A percentile compares a stretch with the other conserved stretches of the same genome.
These are phyloP conservation scores for Balearica regulorum DNA, from an alignment of 2,797 vertebrate species.

Conservation along the genomic window DNA sequence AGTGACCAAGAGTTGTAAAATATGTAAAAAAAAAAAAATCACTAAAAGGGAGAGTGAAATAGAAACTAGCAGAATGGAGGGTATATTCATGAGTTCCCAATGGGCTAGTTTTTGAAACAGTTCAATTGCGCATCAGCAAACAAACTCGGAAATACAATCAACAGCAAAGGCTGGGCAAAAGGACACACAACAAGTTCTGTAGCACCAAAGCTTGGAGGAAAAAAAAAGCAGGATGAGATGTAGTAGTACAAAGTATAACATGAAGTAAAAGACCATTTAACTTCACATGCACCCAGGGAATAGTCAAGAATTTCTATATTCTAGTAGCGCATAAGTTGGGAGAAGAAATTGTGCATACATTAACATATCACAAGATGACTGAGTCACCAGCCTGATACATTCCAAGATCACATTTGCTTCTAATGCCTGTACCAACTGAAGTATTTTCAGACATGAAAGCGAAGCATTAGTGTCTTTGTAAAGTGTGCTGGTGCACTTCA, in stretches of 20 bases:
- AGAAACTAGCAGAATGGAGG: not conserved
- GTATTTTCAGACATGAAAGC: slow-evolving; percentile 55
- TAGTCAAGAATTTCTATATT: not conserved
- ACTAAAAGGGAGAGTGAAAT: not conserved
- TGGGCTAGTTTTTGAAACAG: not conserved
- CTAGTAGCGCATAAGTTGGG: not conserved
- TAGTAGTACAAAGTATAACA: not conserved
- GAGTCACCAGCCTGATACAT: slow-evolving; percentile 52
- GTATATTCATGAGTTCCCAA: not conserved
- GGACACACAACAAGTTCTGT: not conserved
- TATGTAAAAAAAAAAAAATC: not conserved
- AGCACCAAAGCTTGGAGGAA: not conserved
- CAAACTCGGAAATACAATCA: not conserved
- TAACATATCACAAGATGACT: slow-evolving; percentile 60
- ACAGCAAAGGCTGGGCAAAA: not conserved
- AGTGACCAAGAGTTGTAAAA: not conserved
- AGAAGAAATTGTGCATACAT: slow-evolving; percentile 44
- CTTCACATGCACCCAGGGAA: not conserved
- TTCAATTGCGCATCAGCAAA: not conserved
- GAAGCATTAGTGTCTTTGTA: not conserved
- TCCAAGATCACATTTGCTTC: slow-evolving; percentile 55
- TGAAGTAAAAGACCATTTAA: not conserved
- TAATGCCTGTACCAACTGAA: slow-evolving; percentile 29
- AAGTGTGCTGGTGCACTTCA: slow-evolving; percentile 30
- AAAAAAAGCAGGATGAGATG: not conserved